Base-by-base conservation (phyloP, 1,140 invertebrate species). In the Berghia stephanieae region DNA sequence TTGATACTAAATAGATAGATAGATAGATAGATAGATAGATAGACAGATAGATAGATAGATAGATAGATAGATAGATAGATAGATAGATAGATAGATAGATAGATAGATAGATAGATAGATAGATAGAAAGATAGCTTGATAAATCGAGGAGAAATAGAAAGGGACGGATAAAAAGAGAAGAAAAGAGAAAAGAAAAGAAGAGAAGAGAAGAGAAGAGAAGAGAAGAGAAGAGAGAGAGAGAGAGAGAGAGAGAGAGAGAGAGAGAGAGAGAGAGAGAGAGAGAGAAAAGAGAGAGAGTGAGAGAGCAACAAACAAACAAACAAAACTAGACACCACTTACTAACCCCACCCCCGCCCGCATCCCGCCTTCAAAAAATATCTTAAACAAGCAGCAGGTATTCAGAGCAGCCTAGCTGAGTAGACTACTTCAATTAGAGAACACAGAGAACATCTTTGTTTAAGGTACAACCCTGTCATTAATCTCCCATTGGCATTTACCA, bases 281-380 rank as follows among this genome's bases (percentile, higher is more conserved):
- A 43, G 34, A 31, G 27, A 34, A 40, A 36, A 75, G 52, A 66
- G 52, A 66, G 55, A 60, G 55, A 60, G 55, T 8, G 55, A 60
- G 55, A 60, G 55, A 60, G 55, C 8, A 31, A 60, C n/a, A 60
- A 31, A 60, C n/a, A 60, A 21, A 49, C 8, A 60, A 31, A 21
- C n/a, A 69, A 42, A 69, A 18, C n/a, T n/a, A n/a, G n/a, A n/a
- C n/a, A n/a, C n/a, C n/a, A n/a, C n/a, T n/a, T n/a, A n/a, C n/a
- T n/a, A n/a, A n/a, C n/a, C n/a, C n/a, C n/a, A n/a, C n/a, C n/a
- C n/a, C n/a, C n/a, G n/a, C n/a, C n/a, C n/a, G n/a, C n/a, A n/a
- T n/a, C n/a, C n/a, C n/a, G n/a, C n/a, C n/a, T n/a, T n/a, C n/a
- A n/a, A n/a, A n/a, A n/a, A n/a, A n/a, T n/a, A n/a, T n/a, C n/a